Evolutionary conservation across 2,113 vertebrate species (phyloP).

Genomic region (Callochromis pleurospilus): DNA sequence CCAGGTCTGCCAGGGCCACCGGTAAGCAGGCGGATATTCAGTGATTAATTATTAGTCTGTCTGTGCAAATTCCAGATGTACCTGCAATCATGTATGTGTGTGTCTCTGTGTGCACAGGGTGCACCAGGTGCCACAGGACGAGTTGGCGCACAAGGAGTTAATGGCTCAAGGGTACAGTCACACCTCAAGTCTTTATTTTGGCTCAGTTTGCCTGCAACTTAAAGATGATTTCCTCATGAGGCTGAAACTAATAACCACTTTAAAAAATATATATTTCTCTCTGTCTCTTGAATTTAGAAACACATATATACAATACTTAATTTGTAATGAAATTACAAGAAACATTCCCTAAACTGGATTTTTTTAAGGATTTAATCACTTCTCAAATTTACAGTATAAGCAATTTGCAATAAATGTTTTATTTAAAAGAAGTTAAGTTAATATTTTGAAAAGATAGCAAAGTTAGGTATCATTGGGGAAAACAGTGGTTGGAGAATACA

Average conservation of each 20-base stretch:
- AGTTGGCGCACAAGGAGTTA: slow-evolving; percentile 71
- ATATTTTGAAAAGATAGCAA: background rate
- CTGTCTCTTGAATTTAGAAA: background rate
- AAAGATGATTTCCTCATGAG: background rate
- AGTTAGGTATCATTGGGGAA: background rate
- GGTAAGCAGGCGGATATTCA: slow-evolving; percentile 57
- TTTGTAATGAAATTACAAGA: background rate
- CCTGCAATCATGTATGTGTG: background rate
- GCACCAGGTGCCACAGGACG: slow-evolving; percentile 69
- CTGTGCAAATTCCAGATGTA: background rate
- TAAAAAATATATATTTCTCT: background rate
- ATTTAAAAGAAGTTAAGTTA: background rate
- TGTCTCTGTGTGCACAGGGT: slow-evolving; percentile 59
- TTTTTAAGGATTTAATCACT: background rate
- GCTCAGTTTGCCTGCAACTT: background rate
- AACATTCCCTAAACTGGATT: background rate
- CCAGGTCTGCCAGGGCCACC: slow-evolving; percentile 67
- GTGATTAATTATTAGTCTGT: background rate
- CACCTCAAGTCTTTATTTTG: background rate
- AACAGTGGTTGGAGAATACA: background rate
- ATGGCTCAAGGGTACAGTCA: slow-evolving; percentile 76
- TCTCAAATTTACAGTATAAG: background rate
- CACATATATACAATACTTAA: background rate
- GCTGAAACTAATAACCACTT: background rate
- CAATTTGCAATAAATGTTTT: background rate